A percentile compares a stretch with the other conserved stretches of the same genome.
phyloP scores from a whole-genome alignment of 2,797 vertebrate species.

The Okamejei kenojei region DNA sequence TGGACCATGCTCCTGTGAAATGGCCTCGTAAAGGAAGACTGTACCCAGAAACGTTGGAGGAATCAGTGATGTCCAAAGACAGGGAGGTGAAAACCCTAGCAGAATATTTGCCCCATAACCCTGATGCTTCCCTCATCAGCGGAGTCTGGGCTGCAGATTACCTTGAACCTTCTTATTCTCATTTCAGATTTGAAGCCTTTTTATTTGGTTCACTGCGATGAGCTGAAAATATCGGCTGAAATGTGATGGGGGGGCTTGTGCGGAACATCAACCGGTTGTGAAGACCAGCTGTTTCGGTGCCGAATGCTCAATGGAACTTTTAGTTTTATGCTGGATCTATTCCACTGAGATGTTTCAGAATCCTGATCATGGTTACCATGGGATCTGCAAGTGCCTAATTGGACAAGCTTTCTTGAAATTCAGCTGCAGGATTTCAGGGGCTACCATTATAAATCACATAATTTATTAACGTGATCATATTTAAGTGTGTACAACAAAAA shows the following conservation, averaged over 20 bases:
- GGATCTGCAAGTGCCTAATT: background rate
- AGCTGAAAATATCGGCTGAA: background rate
- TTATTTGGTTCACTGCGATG: background rate
- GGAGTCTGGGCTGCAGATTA: too few relatives aligned
- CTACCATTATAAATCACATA: background rate
- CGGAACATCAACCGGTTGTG: background rate
- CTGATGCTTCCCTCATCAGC: too few relatives aligned
- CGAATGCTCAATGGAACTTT: background rate
- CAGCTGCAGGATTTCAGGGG: background rate
- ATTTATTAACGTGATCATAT: background rate
- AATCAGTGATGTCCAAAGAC: too few relatives aligned
- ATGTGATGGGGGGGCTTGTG: background rate
- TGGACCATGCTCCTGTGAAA: too few relatives aligned
- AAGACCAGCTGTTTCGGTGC: background rate
- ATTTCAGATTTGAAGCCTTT: too few relatives aligned
- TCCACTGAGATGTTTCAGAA: background rate
- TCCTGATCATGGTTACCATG: background rate
- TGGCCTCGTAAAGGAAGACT: too few relatives aligned
- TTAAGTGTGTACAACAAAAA: background rate
- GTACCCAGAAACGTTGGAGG: too few relatives aligned
- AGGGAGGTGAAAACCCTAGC: too few relatives aligned
- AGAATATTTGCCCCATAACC: too few relatives aligned
- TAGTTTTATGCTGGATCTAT: background rate
- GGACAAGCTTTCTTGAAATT: background rate
- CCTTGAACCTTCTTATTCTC: too few relatives aligned